Evolutionary conservation across 2,797 vertebrate species (phyloP).

Genomic region (Semotilus atromaculatus): DNA sequence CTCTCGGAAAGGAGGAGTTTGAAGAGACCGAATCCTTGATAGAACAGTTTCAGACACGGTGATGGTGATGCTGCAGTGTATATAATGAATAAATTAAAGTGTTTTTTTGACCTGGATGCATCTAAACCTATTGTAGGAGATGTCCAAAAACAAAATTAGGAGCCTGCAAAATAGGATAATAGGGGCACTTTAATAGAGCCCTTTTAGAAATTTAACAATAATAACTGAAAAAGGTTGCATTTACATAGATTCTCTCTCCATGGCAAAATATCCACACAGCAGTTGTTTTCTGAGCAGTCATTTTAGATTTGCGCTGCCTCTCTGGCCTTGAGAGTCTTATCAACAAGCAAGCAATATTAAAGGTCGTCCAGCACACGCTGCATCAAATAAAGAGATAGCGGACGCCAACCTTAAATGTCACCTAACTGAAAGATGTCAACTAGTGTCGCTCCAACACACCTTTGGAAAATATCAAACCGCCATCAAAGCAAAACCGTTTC

Average conservation of each 20-base stretch:
- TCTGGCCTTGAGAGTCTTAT: background rate
- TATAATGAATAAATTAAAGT: background rate
- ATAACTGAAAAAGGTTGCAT: background rate
- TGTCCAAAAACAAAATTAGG: background rate
- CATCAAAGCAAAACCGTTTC: background rate
- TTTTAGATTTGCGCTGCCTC: background rate
- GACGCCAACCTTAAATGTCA: conserved; percentile 5
- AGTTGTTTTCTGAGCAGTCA: background rate
- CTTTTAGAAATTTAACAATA: background rate
- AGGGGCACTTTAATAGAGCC: background rate
- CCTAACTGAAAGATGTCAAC: conserved; percentile 17
- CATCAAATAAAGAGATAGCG: background rate
- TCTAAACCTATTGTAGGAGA: background rate
- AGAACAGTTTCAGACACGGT: background rate
- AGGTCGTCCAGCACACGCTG: background rate
- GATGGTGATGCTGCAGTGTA: background rate
- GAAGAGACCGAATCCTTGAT: background rate
- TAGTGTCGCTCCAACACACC: background rate
- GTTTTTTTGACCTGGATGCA: background rate
- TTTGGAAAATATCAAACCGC: conserved; percentile 10
- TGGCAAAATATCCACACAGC: background rate
- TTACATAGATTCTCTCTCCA: background rate
- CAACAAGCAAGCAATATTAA: conserved; percentile 17
- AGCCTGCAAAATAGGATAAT: background rate
- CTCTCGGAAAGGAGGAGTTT: background rate